Evolutionary conservation across 2,113 vertebrate species (phyloP).

Genomic region (Anser brachyrhynchus): DNA sequence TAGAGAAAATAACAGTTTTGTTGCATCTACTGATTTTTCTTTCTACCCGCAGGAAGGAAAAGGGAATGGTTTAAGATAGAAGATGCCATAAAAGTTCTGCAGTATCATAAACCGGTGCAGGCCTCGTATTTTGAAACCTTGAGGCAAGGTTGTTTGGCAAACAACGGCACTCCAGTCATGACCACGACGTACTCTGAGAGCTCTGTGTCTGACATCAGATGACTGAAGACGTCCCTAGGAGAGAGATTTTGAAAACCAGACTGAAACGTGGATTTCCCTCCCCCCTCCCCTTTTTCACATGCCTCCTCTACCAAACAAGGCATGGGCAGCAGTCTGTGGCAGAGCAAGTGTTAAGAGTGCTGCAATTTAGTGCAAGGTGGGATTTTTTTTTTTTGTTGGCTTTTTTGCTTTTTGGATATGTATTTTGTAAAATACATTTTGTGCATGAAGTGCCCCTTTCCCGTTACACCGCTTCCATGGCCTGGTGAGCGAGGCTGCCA

Average conservation of each 20-base stretch:
- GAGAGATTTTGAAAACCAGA: slow-evolving; percentile 68
- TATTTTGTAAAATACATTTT: slow-evolving; percentile 75
- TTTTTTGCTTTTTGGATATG: slow-evolving; percentile 50
- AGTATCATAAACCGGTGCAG: slow-evolving; percentile 96
- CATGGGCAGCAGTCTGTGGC: slow-evolving; percentile 71
- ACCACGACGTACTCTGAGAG: slow-evolving; percentile 89
- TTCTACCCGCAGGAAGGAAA: slow-evolving; percentile 90
- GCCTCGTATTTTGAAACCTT: slow-evolving; percentile 94
- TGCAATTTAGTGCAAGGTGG: slow-evolving; percentile 73
- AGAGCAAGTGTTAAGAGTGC: slow-evolving; percentile 70
- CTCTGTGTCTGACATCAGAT: slow-evolving; percentile 95
- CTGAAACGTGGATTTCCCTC: slow-evolving; percentile 69
- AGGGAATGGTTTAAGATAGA: slow-evolving; percentile 99
- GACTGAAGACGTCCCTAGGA: slow-evolving; percentile 78
- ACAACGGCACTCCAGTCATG: slow-evolving; percentile 93
- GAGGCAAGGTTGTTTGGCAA: slow-evolving; percentile 90
- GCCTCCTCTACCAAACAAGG: slow-evolving; percentile 69
- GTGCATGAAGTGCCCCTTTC: slow-evolving; percentile 79
- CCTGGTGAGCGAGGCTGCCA: slow-evolving; percentile 50
- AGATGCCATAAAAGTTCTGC: slow-evolving; percentile 92
- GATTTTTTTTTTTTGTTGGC: slow-evolving; percentile 41
- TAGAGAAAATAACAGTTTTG: rapidly evolving
- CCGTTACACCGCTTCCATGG: slow-evolving; percentile 8
- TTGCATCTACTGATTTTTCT: slow-evolving; percentile 11
- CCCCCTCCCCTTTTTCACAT: slow-evolving; percentile 62